Percentiles rank a stretch among this genome's conserved stretches.
Evolutionary conservation across 2,113 vertebrate genomes (phyloP).

Genomic region (Pelecanoides urinatrix): DNA sequence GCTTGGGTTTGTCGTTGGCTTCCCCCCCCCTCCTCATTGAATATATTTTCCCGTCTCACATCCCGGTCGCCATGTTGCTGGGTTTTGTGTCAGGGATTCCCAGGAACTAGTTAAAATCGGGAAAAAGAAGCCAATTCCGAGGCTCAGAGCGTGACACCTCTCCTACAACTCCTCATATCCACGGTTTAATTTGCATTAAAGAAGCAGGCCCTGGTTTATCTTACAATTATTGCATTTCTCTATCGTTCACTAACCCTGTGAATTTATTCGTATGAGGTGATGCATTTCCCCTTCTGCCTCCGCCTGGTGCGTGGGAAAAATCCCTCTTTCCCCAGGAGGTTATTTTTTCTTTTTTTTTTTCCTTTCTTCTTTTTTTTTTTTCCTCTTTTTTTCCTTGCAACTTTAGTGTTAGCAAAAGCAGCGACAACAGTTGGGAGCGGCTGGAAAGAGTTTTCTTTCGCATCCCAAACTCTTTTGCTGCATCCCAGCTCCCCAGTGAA

Average conservation of each 20-base stretch:
- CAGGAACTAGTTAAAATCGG: not conserved
- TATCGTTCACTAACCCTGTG: not conserved
- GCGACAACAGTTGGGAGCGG: rapidly evolving
- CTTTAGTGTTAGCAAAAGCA: not conserved
- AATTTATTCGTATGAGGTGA: not conserved
- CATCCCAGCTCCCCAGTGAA: not conserved
- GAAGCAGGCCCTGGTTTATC: not conserved
- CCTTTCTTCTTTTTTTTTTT: no score
- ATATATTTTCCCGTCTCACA: not conserved
- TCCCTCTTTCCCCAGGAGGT: not conserved
- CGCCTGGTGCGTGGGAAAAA: not conserved
- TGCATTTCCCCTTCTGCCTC: not conserved
- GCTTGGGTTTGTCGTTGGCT: not conserved
- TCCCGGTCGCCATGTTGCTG: slow-evolving; percentile 15
- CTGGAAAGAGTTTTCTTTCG: not conserved
- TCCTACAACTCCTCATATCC: not conserved
- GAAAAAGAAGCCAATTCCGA: not conserved
- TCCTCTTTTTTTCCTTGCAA: rapidly evolving
- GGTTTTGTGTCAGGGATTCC: not conserved
- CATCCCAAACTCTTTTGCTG: not conserved
- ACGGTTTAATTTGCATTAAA: not conserved
- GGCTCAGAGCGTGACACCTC: not conserved
- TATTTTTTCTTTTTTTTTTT: not conserved
- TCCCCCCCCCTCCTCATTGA: not conserved
- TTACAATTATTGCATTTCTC: not conserved